phyloP scores from a whole-genome alignment of 2,888 invertebrate species.

The Agrypnus murinus region DNA sequence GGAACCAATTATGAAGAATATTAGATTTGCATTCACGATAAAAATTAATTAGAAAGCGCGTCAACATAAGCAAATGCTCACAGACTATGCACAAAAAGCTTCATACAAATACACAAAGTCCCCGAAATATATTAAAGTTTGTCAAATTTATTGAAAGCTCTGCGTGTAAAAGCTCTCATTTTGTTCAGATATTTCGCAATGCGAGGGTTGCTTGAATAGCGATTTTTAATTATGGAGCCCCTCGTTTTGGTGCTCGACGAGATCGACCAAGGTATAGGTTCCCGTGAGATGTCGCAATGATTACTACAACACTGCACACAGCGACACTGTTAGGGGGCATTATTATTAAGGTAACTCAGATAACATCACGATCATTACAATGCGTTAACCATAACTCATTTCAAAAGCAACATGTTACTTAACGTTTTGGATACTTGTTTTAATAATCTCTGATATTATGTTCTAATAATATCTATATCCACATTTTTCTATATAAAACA shows the following conservation, averaged over 20 bases:
- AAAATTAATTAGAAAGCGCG: constrained; percentile 59
- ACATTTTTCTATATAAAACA: no score
- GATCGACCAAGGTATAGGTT: constrained; percentile 48
- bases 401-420: background rate
- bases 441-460: no score
- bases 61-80: constrained; percentile 55
- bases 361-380: constrained; percentile 29
- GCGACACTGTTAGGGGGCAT: constrained; percentile 38
- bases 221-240: constrained; percentile 61
- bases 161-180: constrained; percentile 60
- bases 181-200: constrained; percentile 54
- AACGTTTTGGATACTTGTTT: background rate
- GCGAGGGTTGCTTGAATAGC: constrained; percentile 56
- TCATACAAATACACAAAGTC: constrained; percentile 55
- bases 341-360: constrained; percentile 39
- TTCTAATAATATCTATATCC: no score
- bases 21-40: constrained; percentile 51
- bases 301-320: constrained; percentile 39
- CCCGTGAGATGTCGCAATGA: constrained; percentile 41
- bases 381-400: constrained; percentile 19
- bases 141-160: constrained; percentile 59
- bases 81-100: constrained; percentile 51
- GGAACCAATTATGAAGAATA: constrained; percentile 47
- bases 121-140: constrained; percentile 60
- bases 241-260: constrained; percentile 45